These are phyloP conservation scores for Eucera pruinosa DNA, from an alignment of 2,888 invertebrate genomes.

Conservation along the genomic window DNA sequence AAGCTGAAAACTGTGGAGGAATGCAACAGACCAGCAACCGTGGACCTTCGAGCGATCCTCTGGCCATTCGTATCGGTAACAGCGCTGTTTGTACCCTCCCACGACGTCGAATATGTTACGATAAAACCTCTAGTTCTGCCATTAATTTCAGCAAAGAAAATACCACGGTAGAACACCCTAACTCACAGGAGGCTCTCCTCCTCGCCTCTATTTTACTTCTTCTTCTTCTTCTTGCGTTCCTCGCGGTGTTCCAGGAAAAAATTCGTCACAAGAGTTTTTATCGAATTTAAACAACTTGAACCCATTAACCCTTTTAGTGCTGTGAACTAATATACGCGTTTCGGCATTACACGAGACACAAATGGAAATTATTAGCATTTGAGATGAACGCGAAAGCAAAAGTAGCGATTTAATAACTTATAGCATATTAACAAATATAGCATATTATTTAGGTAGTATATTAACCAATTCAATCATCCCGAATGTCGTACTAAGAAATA, in stretches of 20 bases:
- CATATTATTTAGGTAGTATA: too few species aligned
- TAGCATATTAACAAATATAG: too few species aligned
- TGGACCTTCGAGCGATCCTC: constrained; percentile 38
- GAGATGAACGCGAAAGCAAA: too few species aligned
- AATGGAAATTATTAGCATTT: too few species aligned
- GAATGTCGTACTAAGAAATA: too few species aligned
- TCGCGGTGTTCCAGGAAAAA: background rate
- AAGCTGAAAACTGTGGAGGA: constrained; percentile 13
- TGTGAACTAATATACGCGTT: too few species aligned
- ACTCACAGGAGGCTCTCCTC: constrained; percentile 18
- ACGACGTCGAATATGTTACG: constrained; percentile 64
- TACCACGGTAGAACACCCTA: constrained; percentile 37
- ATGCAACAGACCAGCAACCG: constrained; percentile 15
- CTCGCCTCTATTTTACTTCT: too few species aligned
- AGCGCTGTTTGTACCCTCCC: constrained; percentile 63
- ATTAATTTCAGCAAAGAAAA: constrained; percentile 69
- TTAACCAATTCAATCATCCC: too few species aligned
- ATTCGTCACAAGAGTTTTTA: background rate
- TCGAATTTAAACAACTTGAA: too few species aligned
- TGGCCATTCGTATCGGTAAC: constrained; percentile 71
- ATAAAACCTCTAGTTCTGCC: constrained; percentile 59
- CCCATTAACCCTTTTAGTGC: too few species aligned
- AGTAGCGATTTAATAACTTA: too few species aligned
- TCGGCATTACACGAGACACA: too few species aligned
- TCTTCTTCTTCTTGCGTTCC: background rate